Conservation (phyloP, 1,140 invertebrate species). For the Holcopasites calliopsidis region DNA sequence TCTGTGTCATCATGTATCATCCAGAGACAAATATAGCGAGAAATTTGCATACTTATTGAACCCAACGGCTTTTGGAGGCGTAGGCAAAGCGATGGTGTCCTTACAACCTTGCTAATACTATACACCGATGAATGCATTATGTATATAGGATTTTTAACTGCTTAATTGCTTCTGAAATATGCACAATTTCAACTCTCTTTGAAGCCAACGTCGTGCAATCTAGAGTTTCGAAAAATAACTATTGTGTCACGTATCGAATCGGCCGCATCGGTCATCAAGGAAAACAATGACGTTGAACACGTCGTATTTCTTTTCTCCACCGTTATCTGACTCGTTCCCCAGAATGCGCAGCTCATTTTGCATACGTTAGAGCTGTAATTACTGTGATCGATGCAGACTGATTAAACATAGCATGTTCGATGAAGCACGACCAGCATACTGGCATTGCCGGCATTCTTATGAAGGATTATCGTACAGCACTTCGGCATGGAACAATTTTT, state of each 20-base stretch:
- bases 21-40: not conserved
- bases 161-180: no score
- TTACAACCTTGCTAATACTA: not conserved
- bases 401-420: not conserved
- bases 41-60: constrained; percentile 27
- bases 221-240: no score
- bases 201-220: no score
- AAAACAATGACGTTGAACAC: not conserved
- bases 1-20: not conserved
- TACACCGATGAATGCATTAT: not conserved
- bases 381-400: not conserved
- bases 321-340: not conserved
- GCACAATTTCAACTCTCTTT: no score
- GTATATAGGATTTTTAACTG: no score
- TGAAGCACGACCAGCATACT: not conserved
- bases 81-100: not conserved
- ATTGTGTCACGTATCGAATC: not conserved
- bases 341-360: not conserved
- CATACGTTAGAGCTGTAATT: not conserved
- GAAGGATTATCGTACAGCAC: constrained; percentile 22
- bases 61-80: not conserved
- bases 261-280: no score
- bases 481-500: not conserved
- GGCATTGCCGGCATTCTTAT: no score
- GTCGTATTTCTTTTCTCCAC: not conserved